Percentiles rank a stretch among this genome's conserved stretches.
These are phyloP conservation scores for Biston stratarius DNA, from an alignment of 2,888 invertebrate genomes.

Conservation along the genomic window DNA sequence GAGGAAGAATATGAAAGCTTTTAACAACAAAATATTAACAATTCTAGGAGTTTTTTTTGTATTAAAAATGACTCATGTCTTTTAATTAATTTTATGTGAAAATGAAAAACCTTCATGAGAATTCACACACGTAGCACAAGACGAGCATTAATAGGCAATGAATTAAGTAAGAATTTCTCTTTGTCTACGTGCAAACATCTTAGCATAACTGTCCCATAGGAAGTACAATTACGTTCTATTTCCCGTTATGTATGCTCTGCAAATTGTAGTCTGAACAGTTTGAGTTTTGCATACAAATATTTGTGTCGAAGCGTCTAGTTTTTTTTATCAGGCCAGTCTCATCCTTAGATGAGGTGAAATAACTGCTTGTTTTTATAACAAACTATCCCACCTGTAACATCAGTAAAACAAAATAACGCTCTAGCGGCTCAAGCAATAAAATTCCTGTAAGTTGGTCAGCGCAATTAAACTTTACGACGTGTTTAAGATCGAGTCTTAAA, in stretches of 20 bases:
- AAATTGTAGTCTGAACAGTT: constrained; percentile 27
- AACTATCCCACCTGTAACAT: constrained; percentile 4
- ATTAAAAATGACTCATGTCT: no score
- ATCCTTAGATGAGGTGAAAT: background rate
- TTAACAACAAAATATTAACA: no score
- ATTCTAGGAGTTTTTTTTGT: no score
- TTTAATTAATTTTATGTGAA: no score
- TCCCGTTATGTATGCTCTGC: constrained; percentile 65
- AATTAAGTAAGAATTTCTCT: constrained; percentile 66
- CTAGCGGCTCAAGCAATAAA: constrained; percentile 8
- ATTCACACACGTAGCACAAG: constrained; percentile 56
- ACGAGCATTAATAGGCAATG: constrained; percentile 63
- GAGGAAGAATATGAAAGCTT: no score
- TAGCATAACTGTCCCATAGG: constrained; percentile 73
- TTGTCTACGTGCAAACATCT: constrained; percentile 59
- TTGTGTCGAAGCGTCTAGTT: constrained; percentile 17
- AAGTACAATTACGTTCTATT: constrained; percentile 69
- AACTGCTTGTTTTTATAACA: background rate
- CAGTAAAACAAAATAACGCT: constrained; percentile 3
- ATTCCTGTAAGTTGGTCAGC: background rate
- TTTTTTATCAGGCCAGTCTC: constrained; percentile 3
- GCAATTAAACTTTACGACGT: constrained; percentile 15
- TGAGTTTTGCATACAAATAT: constrained; percentile 31
- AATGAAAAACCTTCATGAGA: constrained; percentile 7
- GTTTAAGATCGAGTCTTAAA: background rate